Conservation (phyloP, 2,888 invertebrate genomes). For the Polydrusus pterygomalis region DNA sequence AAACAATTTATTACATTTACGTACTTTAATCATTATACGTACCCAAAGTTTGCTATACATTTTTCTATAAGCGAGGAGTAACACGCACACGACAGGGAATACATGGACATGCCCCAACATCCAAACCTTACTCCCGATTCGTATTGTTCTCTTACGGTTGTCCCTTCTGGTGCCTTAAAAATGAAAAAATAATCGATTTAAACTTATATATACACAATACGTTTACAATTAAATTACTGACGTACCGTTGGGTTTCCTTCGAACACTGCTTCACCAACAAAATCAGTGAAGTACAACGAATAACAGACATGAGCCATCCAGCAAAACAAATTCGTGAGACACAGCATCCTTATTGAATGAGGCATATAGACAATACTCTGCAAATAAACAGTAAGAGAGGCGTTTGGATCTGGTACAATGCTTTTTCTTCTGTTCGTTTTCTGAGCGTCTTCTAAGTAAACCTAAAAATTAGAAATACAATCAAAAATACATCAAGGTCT, state of each 20-base stretch:
- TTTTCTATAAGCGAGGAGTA: conserved; percentile 93
- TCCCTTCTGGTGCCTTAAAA: conserved; percentile 81
- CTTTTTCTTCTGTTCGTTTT: conserved; percentile 59
- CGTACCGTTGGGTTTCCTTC: conserved; percentile 87
- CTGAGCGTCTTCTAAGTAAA: neutral
- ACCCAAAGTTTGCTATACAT: conserved; percentile 85
- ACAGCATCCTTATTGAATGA: conserved; percentile 87
- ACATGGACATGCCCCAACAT: conserved; percentile 97
- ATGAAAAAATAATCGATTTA: no score
- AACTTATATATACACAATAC: neutral
- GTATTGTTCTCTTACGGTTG: conserved; percentile 80
- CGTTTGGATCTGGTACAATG: conserved; percentile 65
- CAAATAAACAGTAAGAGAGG: conserved; percentile 86
- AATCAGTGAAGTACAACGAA: conserved; percentile 96
- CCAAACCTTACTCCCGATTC: conserved; percentile 96
- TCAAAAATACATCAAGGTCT: no score
- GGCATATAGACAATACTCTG: conserved; percentile 96
- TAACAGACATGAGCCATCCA: conserved; percentile 99
- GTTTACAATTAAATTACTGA: neutral
- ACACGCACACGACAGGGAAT: conserved; percentile 94
- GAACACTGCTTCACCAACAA: conserved; percentile 93
- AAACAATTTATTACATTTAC: no score
- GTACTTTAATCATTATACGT: no score
- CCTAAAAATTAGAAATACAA: neutral
- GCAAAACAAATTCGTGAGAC: conserved; percentile 95